Percentiles rank a stretch among this genome's conserved stretches.
These are phyloP conservation scores for Latheticus oryzae DNA, from an alignment of 2,888 invertebrate species.

Conservation along the genomic window DNA sequence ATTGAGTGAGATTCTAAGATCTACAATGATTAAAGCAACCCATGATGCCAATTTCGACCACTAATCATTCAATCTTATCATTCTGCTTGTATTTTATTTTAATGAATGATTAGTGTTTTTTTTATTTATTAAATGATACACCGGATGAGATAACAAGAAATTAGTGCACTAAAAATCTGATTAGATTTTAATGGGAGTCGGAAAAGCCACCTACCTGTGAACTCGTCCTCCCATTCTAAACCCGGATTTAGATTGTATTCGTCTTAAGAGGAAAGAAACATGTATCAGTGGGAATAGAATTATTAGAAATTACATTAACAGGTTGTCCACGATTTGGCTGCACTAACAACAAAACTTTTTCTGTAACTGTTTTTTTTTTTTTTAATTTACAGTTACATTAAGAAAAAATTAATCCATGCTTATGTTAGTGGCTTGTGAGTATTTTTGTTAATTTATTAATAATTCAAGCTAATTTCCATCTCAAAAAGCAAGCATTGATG, in stretches of 20 bases:
- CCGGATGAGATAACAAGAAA: conserved; percentile 5
- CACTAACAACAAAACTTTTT: conserved; percentile 44
- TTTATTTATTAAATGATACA: conserved; percentile 4
- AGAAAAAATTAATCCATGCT: conserved; percentile 2
- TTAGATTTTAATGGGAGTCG: conserved; percentile 52
- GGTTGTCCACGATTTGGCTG: conserved; percentile 47
- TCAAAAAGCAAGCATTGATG: conserved; percentile 31
- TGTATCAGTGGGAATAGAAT: conserved; percentile 55
- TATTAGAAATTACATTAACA: conserved; percentile 64
- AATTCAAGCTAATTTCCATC: neutral
- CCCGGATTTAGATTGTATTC: conserved; percentile 99
- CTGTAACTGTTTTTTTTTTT: conserved; percentile 12
- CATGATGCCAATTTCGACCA: neutral
- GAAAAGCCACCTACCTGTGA: conserved; percentile 91
- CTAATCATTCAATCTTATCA: conserved; percentile 7
- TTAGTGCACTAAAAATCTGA: conserved; percentile 22
- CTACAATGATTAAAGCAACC: no score
- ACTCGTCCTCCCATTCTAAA: conserved; percentile 99
- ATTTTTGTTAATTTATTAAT: neutral
- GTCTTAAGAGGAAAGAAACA: conserved; percentile 85
- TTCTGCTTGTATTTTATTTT: neutral
- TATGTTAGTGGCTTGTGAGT: conserved; percentile 6
- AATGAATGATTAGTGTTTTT: conserved; percentile 14
- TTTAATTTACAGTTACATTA: conserved; percentile 3
- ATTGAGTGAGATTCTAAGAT: no score